These are phyloP conservation scores for Zosterops pallidus DNA, from an alignment of 2,113 vertebrate genomes.

Conservation along the genomic window DNA sequence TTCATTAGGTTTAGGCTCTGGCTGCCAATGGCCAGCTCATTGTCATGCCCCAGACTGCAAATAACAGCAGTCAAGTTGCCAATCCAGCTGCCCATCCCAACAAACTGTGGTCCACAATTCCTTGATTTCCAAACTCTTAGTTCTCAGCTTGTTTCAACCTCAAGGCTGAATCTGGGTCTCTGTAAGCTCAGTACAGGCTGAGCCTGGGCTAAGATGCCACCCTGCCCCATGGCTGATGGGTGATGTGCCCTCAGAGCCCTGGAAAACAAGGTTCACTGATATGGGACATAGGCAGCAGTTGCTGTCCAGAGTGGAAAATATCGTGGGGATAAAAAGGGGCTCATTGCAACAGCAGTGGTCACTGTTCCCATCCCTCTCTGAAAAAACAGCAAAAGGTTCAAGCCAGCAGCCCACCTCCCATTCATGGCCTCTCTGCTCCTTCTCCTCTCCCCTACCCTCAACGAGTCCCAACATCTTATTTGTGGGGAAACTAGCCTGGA, in stretches of 20 bases:
- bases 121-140: not conserved
- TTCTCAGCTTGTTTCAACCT: not conserved
- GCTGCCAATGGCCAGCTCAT: not conserved
- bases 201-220: not conserved
- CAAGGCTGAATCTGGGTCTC: not conserved
- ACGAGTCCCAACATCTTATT: accelerated
- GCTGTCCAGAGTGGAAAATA: not conserved
- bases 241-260: not conserved
- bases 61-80: accelerated
- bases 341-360: not conserved
- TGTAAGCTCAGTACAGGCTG: not conserved
- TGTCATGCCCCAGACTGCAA: not conserved
- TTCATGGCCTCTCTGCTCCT: not conserved
- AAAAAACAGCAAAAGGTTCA: not conserved
- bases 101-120: not conserved
- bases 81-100: not conserved
- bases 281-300: not conserved
- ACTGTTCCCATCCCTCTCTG: not conserved
- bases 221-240: too few relatives aligned
- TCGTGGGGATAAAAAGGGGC: accelerated
- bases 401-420: not conserved
- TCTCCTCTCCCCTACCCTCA: not conserved
- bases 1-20: not conserved
- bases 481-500: not conserved
- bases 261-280: not conserved